Percentiles rank a stretch among this genome's conserved stretches.
phyloP scores from a whole-genome alignment of 2,888 invertebrate species.

The Calameuta pallipes region DNA sequence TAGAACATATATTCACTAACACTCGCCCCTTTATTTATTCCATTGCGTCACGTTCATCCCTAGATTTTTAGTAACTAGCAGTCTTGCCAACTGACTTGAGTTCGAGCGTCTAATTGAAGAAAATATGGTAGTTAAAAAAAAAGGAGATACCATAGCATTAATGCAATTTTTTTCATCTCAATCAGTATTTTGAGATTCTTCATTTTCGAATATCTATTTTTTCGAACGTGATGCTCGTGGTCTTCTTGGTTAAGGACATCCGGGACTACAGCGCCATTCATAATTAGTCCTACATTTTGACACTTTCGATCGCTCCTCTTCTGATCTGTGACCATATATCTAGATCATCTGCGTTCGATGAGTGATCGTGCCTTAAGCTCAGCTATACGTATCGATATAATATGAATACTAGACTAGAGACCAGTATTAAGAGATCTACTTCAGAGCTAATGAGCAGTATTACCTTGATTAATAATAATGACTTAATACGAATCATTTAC shows the following conservation, averaged over 20 bases:
- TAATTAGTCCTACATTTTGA: neutral
- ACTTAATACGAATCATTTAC: slow-evolving; percentile 20
- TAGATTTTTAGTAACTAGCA: slow-evolving; percentile 20
- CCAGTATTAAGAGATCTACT: slow-evolving; percentile 61
- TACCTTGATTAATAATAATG: slow-evolving; percentile 38
- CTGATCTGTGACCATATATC: neutral
- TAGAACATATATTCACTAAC: slow-evolving; percentile 18
- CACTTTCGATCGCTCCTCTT: neutral
- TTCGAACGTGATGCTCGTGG: neutral
- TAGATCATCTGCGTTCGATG: neutral
- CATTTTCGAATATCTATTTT: neutral
- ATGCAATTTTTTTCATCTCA: neutral
- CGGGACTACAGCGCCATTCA: neutral
- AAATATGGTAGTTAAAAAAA: neutral
- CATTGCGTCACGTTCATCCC: slow-evolving; percentile 32
- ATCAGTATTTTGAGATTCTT: neutral
- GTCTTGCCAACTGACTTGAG: slow-evolving; percentile 9
- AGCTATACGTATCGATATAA: neutral
- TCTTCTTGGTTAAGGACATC: neutral
- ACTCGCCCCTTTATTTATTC: slow-evolving; percentile 43
- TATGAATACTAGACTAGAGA: slow-evolving; percentile 43
- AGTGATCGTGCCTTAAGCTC: neutral
- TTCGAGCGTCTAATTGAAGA: neutral
- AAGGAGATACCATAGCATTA: neutral
- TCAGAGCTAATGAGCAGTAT: slow-evolving; percentile 52